phyloP scores from a whole-genome alignment of 2,797 vertebrate genomes.

The Pseudomugil gertrudae region DNA sequence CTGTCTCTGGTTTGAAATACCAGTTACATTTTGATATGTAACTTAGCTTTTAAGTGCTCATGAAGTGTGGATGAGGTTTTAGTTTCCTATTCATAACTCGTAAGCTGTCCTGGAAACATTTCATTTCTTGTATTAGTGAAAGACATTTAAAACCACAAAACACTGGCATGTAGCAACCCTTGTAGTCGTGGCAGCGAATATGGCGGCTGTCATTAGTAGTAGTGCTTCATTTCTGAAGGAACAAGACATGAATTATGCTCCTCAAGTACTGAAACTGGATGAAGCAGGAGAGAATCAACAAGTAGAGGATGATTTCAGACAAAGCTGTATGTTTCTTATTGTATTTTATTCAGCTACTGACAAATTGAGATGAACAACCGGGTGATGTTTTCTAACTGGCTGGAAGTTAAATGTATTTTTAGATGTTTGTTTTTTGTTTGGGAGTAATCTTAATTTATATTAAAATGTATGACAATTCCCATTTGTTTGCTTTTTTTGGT shows the following conservation, averaged over 20 bases:
- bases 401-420: slow-evolving; percentile 81
- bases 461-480: slow-evolving; percentile 79
- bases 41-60: slow-evolving; percentile 9
- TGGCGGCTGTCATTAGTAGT: slow-evolving; percentile 21
- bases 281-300: slow-evolving; percentile 6
- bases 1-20: slow-evolving; percentile 17
- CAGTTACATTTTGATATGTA: slow-evolving; percentile 9
- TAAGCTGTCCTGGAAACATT: slow-evolving; percentile 48
- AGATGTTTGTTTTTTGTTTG: slow-evolving; percentile 77
- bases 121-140: slow-evolving; percentile 28
- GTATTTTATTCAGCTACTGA: slow-evolving; percentile 81
- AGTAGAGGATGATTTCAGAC: slow-evolving; percentile 53
- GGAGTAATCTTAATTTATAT: slow-evolving; percentile 82
- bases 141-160: slow-evolving; percentile 42
- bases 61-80: slow-evolving; percentile 13
- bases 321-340: slow-evolving; percentile 73
- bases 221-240: slow-evolving; percentile 24
- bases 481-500: background rate
- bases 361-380: slow-evolving; percentile 70
- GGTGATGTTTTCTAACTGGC: slow-evolving; percentile 78
- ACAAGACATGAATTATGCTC: slow-evolving; percentile 15
- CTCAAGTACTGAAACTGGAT: slow-evolving; percentile 14
- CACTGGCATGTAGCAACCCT: slow-evolving; percentile 46
- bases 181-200: slow-evolving; percentile 13
- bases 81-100: slow-evolving; percentile 28